Conservation (phyloP, 2,113 vertebrate genomes). For the Rana temporaria region DNA sequence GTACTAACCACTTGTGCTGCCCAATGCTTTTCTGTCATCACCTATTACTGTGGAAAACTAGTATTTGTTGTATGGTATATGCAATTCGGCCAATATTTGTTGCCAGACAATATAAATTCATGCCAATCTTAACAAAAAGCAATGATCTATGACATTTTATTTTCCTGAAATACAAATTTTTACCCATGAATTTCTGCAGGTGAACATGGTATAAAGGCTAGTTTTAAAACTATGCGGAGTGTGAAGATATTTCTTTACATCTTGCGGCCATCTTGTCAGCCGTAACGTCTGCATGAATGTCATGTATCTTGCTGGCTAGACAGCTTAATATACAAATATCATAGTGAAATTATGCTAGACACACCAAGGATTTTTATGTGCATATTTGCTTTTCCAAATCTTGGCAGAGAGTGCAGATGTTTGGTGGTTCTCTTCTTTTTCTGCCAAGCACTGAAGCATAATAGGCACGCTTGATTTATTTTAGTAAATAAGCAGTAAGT, state of each 20-base stretch:
- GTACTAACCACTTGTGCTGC: no score
- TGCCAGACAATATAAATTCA: no score
- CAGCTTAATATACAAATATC: slow-evolving; percentile 38
- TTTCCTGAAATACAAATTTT: no score
- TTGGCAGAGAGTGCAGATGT: slow-evolving; percentile 45
- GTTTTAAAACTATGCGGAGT: no score
- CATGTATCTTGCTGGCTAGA: slow-evolving; percentile 45
- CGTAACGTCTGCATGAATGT: slow-evolving; percentile 13
- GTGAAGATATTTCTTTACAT: background rate
- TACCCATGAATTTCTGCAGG: no score
- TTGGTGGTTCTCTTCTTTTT: slow-evolving; percentile 1
- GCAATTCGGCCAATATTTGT: no score
- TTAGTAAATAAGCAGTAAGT: slow-evolving; percentile 3
- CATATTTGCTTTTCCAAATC: slow-evolving; percentile 44
- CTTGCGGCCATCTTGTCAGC: background rate
- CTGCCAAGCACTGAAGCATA: slow-evolving; percentile 21
- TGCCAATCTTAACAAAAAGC: no score
- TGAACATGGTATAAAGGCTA: no score
- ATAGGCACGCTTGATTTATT: slow-evolving; percentile 19
- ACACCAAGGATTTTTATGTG: slow-evolving; percentile 43
- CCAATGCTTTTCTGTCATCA: no score
- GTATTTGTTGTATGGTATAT: no score
- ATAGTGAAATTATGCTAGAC: slow-evolving; percentile 23
- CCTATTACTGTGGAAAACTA: no score
- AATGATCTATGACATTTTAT: no score